Evolutionary conservation across 2,797 vertebrate species (phyloP).

Genomic region (Taeniopygia guttata): DNA sequence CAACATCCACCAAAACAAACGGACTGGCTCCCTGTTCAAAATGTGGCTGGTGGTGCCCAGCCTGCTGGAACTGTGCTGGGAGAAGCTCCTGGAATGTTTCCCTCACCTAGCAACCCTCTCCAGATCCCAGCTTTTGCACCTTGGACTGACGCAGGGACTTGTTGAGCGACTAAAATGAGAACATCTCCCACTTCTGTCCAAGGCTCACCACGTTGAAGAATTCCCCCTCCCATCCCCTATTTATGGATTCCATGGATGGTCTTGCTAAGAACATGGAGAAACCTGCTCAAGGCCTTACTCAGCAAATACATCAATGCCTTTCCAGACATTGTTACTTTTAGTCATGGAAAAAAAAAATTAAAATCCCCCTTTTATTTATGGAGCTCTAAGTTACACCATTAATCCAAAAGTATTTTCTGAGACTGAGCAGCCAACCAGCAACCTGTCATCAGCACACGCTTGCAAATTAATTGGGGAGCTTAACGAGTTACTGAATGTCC

Average conservation of each 20-base stretch:
- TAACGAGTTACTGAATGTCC: neutral
- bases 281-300: slow-evolving; percentile 82
- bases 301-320: slow-evolving; percentile 87
- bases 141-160: slow-evolving; percentile 96
- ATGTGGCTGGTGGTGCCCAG: slow-evolving; percentile 97
- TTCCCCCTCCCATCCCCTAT: slow-evolving; percentile 50
- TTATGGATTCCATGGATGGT: slow-evolving; percentile 69
- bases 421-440: neutral
- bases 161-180: slow-evolving; percentile 93
- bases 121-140: slow-evolving; percentile 89
- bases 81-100: slow-evolving; percentile 88
- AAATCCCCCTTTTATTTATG: slow-evolving; percentile 39
- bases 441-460: neutral
- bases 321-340: slow-evolving; percentile 43
- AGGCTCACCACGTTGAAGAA: neutral
- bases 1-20: slow-evolving; percentile 95
- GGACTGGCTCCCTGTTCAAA: slow-evolving; percentile 97
- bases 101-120: slow-evolving; percentile 87
- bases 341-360: slow-evolving; percentile 8
- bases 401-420: neutral
- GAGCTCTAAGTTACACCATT: neutral
- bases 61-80: slow-evolving; percentile 96
- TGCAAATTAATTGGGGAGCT: neutral
- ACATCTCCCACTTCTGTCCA: neutral
- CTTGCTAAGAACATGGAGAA: slow-evolving; percentile 55